Base-by-base conservation (phyloP, 2,888 invertebrate genomes). In the Lasioglossum figueresi region DNA sequence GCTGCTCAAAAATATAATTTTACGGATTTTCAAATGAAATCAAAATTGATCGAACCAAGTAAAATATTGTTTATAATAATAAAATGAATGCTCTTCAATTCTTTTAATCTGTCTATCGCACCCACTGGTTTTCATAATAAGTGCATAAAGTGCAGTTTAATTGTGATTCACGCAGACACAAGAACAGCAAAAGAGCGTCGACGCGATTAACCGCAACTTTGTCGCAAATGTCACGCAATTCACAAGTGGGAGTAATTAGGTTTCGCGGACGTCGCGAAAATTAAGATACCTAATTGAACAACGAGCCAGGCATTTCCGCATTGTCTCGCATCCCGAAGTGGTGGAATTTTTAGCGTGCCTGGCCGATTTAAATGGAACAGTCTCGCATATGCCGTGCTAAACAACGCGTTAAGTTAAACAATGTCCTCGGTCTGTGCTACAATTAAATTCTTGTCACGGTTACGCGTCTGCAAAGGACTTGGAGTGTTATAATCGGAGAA, bases 391-490 rank as follows among this genome's bases (percentile, higher is more conserved):
- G 14, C 34, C 40, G 66, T 45, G 59, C 52, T 71, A 71, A 84
- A 71, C 84, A 84, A 84, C 71, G 85, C 8, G 75, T 84, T 76
- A 79, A 84, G 75, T 84, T 76, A 79, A 84, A 78, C 78, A 78
- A 63, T 56, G 84, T 72, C 66, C 72, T 63, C 40, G 10, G 66
- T 73, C 45, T 34, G 76, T 43, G 81, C 16, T 71, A 85, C 83
- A 85, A 85, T 85, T 85, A 84, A 84, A 85, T 78, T 52, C 77
- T 84, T 71, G 80, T 72, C 85, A 80, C 72, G 76, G 66, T 77
- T 48, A 66, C 83, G 75, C 75, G 78, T 72, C 76, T 84, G 81
- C 75, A 76, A 80, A 73, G 75, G 80, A 81, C 81, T 85, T 84
- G 27, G 71, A 85, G 85, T 80, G 78, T 84, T 78, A 84, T 84